Evolutionary conservation across 2,113 vertebrate species (phyloP).

Genomic region (Ochotona curzoniae): DNA sequence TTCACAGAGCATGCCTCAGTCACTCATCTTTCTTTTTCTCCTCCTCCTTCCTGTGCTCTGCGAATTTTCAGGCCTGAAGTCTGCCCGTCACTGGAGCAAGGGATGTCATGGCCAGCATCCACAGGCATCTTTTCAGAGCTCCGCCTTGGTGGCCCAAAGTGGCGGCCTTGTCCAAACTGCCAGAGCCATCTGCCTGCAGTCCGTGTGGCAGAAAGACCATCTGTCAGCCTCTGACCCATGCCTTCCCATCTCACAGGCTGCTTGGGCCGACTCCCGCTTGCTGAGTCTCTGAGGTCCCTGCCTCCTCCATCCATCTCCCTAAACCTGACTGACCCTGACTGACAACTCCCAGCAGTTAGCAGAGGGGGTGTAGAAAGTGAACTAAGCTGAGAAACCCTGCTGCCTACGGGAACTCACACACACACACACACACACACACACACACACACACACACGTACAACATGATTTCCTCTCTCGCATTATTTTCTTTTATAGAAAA

Average conservation of each 20-base stretch:
- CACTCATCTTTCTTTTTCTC: not conserved
- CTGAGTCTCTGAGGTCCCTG: conserved; percentile 72
- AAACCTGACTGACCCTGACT: conserved; percentile 65
- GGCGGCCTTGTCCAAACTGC: conserved; percentile 86
- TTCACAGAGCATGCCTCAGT: not conserved
- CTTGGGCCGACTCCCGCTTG: conserved; percentile 76
- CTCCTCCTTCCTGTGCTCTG: conserved; percentile 64
- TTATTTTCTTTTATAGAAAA: conserved; percentile 42
- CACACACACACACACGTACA: not conserved
- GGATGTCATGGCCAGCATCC: conserved; percentile 74
- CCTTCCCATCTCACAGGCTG: conserved; percentile 78
- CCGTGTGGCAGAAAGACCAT: conserved; percentile 85
- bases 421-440: not conserved
- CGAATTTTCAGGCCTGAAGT: conserved; percentile 45
- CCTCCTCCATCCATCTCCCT: conserved; percentile 61
- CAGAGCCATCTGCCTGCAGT: conserved; percentile 87
- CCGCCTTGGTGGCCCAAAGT: conserved; percentile 82
- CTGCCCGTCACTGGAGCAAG: conserved; percentile 70
- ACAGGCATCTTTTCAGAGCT: conserved; percentile 80
- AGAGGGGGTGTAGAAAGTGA: conserved; percentile 33
- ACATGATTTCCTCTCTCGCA: conserved; percentile 5
- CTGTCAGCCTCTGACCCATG: conserved; percentile 87
- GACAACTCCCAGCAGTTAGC: conserved; percentile 67
- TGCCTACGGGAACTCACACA: not conserved
- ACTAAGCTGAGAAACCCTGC: not conserved